phyloP scores from a whole-genome alignment of 2,113 vertebrate species.

The Scomber japonicus region DNA sequence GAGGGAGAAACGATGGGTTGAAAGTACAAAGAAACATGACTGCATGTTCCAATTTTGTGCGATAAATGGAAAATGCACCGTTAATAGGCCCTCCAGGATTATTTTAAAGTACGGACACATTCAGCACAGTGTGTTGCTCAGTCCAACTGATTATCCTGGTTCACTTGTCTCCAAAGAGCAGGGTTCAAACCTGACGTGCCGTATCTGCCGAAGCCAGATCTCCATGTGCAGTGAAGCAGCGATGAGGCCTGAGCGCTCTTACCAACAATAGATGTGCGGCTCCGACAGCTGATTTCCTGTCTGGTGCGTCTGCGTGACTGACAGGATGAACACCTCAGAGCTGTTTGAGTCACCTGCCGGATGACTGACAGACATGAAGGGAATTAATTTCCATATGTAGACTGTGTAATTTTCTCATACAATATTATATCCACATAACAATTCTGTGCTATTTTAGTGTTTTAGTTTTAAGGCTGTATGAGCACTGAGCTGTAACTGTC shows the following conservation, averaged over 20 bases:
- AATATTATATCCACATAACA: conserved; percentile 12
- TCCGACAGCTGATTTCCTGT: conserved; percentile 8
- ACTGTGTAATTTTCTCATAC: conserved; percentile 1
- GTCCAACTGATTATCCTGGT: background rate
- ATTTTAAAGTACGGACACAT: background rate
- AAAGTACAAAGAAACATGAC: too few species aligned
- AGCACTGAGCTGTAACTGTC: background rate
- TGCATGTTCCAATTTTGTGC: background rate
- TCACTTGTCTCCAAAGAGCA: background rate
- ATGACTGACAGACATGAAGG: conserved; percentile 13
- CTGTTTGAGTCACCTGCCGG: conserved; percentile 37
- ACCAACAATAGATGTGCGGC: background rate
- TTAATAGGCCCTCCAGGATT: too few species aligned
- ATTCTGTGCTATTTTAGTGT: conserved; percentile 12
- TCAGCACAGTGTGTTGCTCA: background rate
- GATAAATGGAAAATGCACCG: background rate
- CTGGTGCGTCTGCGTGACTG: conserved; percentile 3
- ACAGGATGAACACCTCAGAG: background rate
- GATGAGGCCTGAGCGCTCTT: background rate
- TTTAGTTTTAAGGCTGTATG: background rate
- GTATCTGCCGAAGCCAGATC: background rate
- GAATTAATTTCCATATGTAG: conserved; percentile 33
- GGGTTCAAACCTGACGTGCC: background rate
- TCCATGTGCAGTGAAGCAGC: background rate
- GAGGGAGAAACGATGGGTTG: background rate